A percentile compares a stretch with the other conserved stretches of the same genome.
phyloP scores from a whole-genome alignment of 2,888 invertebrate genomes.

The Scrobipalpa costella region DNA sequence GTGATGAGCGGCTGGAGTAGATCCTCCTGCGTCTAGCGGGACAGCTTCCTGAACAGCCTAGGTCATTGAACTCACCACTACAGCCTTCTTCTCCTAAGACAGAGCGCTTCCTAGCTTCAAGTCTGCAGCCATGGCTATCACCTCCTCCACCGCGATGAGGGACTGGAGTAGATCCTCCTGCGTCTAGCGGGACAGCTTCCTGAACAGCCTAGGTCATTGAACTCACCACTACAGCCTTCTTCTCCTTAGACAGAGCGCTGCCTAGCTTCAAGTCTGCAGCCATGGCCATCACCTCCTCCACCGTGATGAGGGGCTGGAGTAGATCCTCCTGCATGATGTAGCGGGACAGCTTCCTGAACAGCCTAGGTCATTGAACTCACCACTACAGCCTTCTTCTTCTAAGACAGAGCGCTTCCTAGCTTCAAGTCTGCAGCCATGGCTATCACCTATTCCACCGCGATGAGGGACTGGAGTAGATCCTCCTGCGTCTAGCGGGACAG shows the following conservation, averaged over 20 bases:
- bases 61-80: conserved; percentile 81
- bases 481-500: conserved; percentile 98
- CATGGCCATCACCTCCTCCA: conserved; percentile 92
- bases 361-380: conserved; percentile 73
- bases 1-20: conserved; percentile 92
- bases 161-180: conserved; percentile 94
- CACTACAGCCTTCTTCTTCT: conserved; percentile 84
- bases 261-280: conserved; percentile 95
- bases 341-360: conserved; percentile 85
- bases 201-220: neutral
- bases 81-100: conserved; percentile 82
- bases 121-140: conserved; percentile 94
- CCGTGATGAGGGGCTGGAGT: conserved; percentile 92
- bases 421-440: conserved; percentile 94
- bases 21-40: conserved; percentile 97
- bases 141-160: conserved; percentile 92
- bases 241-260: conserved; percentile 77
- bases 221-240: conserved; percentile 87
- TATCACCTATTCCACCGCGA: conserved; percentile 95
- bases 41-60: conserved; percentile 76
- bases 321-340: conserved; percentile 98
- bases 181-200: conserved; percentile 97
- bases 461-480: conserved; percentile 91
- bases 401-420: conserved; percentile 84
- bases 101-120: conserved; percentile 89